These are phyloP conservation scores for Laupala kohalensis DNA, from an alignment of 1,140 invertebrate species.

Conservation along the genomic window DNA sequence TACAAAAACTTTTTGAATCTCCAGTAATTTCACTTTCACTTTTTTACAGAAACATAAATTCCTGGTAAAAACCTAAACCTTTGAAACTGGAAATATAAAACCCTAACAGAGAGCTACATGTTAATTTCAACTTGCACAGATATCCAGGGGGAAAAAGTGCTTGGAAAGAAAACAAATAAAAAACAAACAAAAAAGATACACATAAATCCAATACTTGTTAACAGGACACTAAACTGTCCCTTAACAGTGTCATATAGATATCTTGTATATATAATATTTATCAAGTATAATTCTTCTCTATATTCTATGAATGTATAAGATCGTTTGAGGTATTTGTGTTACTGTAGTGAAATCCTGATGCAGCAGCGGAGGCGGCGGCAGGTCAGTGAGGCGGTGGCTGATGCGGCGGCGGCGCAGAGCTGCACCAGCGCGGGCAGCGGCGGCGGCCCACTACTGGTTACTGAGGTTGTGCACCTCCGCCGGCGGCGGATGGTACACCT, in stretches of 20 bases:
- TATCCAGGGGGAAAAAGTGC: slow-evolving; percentile 10
- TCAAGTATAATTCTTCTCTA: slow-evolving; percentile 12
- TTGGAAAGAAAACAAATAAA: slow-evolving; percentile 10
- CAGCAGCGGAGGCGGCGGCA: background rate
- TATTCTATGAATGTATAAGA: slow-evolving; percentile 14
- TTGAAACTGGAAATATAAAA: no score
- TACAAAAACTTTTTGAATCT: no score
- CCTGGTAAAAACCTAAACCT: no score
- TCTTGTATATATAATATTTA: slow-evolving; percentile 14
- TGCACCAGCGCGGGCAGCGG: slow-evolving; percentile 8
- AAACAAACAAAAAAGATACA: slow-evolving; percentile 9
- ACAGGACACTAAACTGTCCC: slow-evolving; percentile 7
- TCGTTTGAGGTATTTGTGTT: slow-evolving; percentile 15
- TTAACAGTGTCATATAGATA: slow-evolving; percentile 12
- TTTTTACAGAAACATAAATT: background rate
- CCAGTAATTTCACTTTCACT: no score
- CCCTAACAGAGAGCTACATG: slow-evolving; percentile 14
- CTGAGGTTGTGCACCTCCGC: slow-evolving; percentile 11
- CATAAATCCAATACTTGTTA: slow-evolving; percentile 5
- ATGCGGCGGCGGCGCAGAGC: background rate
- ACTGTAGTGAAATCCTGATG: slow-evolving; percentile 11
- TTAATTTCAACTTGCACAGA: slow-evolving; percentile 7
- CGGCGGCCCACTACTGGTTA: slow-evolving; percentile 8
- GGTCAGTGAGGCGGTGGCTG: background rate
- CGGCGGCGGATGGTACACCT: slow-evolving; percentile 43